Percentiles rank a stretch among this genome's conserved stretches.
Evolutionary conservation across 1,140 invertebrate genomes (phyloP).

Genomic region (Nasonia longicornis): DNA sequence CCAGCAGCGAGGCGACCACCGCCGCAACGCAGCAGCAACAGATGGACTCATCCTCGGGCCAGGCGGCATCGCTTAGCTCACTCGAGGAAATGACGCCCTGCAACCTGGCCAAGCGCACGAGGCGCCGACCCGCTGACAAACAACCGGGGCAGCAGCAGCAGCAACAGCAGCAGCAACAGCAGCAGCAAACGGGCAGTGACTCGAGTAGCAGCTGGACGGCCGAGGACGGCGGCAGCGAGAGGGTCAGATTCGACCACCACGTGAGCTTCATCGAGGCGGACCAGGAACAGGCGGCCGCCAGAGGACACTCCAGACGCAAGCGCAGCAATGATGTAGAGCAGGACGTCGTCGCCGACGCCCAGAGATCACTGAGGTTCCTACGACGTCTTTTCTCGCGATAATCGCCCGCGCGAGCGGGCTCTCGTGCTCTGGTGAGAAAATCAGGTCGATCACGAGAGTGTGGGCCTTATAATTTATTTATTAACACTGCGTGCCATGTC

Average conservation of each 20-base stretch:
- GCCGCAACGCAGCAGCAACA: constrained; percentile 49
- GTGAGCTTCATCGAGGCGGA: constrained; percentile 68
- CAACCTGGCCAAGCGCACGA: constrained; percentile 62
- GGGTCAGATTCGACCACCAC: constrained; percentile 73
- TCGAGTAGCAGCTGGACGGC: constrained; percentile 60
- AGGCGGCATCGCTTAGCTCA: constrained; percentile 68
- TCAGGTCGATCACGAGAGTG: not conserved
- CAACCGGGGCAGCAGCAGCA: constrained; percentile 57
- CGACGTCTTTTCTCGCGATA: constrained; percentile 44
- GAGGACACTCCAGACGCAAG: constrained; percentile 56
- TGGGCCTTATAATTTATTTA: not conserved
- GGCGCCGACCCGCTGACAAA: constrained; percentile 62
- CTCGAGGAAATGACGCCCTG: constrained; percentile 69
- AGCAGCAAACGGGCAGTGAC: constrained; percentile 64
- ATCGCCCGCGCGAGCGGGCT: not conserved
- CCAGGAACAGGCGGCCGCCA: constrained; percentile 52
- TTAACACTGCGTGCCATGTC: not conserved
- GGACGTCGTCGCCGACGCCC: constrained; percentile 54
- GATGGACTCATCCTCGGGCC: constrained; percentile 60
- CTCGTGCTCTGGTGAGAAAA: constrained; percentile 42
- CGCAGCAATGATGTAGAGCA: constrained; percentile 59
- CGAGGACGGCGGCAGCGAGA: constrained; percentile 74
- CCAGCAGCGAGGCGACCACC: constrained; percentile 61
- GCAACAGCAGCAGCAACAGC: constrained; percentile 62
- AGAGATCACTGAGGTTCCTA: constrained; percentile 49